These are phyloP conservation scores for Chionodraco myersi DNA, from an alignment of 2,113 vertebrate species.

Conservation along the genomic window DNA sequence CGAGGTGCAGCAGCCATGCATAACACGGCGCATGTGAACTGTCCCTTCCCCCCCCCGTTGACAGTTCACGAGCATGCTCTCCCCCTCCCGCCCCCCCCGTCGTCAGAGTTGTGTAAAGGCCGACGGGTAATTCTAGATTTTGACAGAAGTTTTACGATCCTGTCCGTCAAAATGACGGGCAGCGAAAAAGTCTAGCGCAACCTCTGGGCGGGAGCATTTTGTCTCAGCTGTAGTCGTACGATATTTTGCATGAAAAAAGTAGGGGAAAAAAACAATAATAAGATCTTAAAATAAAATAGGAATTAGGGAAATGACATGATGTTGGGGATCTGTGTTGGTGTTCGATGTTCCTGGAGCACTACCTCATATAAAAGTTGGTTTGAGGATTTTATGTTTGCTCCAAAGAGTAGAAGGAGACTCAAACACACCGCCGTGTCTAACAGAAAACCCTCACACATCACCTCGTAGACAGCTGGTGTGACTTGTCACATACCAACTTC, in stretches of 20 bases:
- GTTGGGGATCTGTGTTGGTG: slow-evolving; percentile 15
- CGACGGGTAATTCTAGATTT: no score
- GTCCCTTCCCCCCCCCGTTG: no score
- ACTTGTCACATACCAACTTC: slow-evolving; percentile 18
- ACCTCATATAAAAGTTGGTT: slow-evolving; percentile 16
- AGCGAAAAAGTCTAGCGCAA: not conserved
- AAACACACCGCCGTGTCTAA: slow-evolving; percentile 5
- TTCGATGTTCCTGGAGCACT: slow-evolving; percentile 26
- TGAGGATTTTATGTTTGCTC: slow-evolving; percentile 11
- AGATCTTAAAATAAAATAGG: not conserved
- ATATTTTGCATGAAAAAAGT: not conserved
- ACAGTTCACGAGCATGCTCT: no score
- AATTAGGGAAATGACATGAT: slow-evolving; percentile 12
- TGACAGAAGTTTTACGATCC: no score
- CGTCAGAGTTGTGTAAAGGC: no score
- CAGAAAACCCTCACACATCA: slow-evolving; percentile 23
- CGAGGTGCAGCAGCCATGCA: no score
- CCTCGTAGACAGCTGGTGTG: slow-evolving; percentile 4
- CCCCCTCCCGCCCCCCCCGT: no score
- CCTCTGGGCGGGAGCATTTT: not conserved
- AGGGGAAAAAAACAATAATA: no score
- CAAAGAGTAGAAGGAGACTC: slow-evolving; percentile 11
- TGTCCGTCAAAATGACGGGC: no score
- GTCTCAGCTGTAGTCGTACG: not conserved
- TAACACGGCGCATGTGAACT: no score